These are phyloP conservation scores for Apodemus speciosus DNA, from an alignment of 2,113 vertebrate species.

Conservation along the genomic window DNA sequence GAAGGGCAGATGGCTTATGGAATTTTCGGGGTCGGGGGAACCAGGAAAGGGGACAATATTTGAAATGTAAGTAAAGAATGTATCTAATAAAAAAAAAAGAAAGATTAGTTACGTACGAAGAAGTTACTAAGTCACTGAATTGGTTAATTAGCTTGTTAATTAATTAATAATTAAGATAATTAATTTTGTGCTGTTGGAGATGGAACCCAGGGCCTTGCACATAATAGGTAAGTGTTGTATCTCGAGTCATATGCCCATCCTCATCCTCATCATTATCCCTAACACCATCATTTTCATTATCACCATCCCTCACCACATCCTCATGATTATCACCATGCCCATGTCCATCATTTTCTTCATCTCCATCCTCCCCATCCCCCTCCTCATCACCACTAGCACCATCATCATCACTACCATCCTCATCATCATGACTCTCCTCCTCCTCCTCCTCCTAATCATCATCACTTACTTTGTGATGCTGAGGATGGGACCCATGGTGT, in stretches of 20 bases:
- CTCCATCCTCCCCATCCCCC: neutral
- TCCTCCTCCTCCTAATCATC: neutral
- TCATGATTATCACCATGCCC: neutral
- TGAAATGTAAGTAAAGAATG: too few species aligned
- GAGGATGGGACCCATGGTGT: neutral
- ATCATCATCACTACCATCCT: neutral
- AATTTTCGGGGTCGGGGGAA: too few species aligned
- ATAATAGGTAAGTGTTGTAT: neutral
- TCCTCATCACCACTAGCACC: neutral
- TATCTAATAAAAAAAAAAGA: too few species aligned
- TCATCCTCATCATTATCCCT: neutral
- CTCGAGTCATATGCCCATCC: neutral
- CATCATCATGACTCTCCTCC: neutral
- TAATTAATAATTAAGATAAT: neutral
- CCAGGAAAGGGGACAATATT: too few species aligned
- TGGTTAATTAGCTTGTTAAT: neutral
- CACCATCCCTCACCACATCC: too few species aligned
- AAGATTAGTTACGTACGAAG: neutral
- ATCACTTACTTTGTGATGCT: neutral
- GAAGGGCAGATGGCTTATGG: too few species aligned
- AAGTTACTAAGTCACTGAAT: neutral
- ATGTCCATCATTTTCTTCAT: neutral
- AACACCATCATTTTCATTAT: neutral
- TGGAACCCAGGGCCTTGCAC: neutral
- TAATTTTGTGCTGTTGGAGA: neutral